A percentile compares a stretch with the other conserved stretches of the same genome.
These are phyloP conservation scores for Tinea semifulvella DNA, from an alignment of 2,888 invertebrate genomes.

Conservation along the genomic window DNA sequence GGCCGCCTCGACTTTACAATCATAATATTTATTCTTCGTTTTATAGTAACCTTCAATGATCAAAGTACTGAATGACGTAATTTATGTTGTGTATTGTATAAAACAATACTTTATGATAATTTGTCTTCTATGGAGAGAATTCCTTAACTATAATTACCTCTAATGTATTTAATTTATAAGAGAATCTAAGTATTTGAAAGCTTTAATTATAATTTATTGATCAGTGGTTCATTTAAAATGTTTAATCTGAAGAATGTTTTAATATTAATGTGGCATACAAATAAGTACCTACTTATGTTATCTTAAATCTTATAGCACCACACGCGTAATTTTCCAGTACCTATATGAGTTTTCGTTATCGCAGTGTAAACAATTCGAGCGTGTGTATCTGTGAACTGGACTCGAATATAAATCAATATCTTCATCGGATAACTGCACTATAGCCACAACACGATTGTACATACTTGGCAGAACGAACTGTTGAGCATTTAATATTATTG, in stretches of 20 bases:
- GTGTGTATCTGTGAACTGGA: conserved; percentile 7
- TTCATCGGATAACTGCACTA: conserved; percentile 3
- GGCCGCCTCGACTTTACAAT: conserved; percentile 63
- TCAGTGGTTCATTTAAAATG: conserved; percentile 2
- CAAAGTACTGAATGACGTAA: conserved; percentile 64
- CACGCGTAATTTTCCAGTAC: conserved; percentile 6
- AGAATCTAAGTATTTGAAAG: conserved; percentile 34
- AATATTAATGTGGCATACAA: conserved; percentile 1
- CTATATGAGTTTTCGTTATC: conserved; percentile 9
- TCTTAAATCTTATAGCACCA: conserved; percentile 2
- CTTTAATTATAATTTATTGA: conserved; percentile 31
- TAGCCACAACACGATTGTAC: not conserved
- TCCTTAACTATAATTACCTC: conserved; percentile 14
- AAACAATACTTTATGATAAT: conserved; percentile 8
- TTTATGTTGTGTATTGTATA: conserved; percentile 26
- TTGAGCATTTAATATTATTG: conserved; percentile 5
- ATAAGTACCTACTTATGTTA: conserved; percentile 13
- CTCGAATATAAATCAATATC: conserved; percentile 10
- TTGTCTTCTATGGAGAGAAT: conserved; percentile 6
- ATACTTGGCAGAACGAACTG: too few relatives aligned
- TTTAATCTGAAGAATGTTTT: conserved; percentile 10
- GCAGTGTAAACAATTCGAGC: conserved; percentile 4
- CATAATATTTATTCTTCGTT: conserved; percentile 66
- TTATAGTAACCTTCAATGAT: conserved; percentile 63
- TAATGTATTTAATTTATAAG: conserved; percentile 15